Conservation (phyloP, 2,113 vertebrate genomes). For the Rana temporaria region DNA sequence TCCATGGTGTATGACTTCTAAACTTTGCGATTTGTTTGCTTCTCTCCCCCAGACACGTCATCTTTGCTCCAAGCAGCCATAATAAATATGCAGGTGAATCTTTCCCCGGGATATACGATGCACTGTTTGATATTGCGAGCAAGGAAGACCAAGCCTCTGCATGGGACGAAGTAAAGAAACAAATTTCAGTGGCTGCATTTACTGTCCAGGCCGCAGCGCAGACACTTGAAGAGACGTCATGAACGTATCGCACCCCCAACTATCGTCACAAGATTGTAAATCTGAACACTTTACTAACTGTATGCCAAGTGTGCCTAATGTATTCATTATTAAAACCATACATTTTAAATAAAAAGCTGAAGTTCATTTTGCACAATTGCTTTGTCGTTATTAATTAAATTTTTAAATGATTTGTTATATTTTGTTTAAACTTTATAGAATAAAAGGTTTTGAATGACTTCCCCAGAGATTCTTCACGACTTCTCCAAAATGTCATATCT, state of each 20-base stretch:
- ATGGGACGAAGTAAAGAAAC: constrained; percentile 87
- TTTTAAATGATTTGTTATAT: too few relatives aligned
- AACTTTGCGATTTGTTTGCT: background rate
- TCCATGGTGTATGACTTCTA: too few relatives aligned
- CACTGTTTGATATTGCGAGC: constrained; percentile 85
- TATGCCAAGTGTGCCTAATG: background rate
- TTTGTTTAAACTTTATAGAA: too few relatives aligned
- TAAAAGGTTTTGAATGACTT: too few relatives aligned
- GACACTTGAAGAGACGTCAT: constrained; percentile 76
- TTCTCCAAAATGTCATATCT: too few relatives aligned
- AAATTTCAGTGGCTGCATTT: constrained; percentile 89
- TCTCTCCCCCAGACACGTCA: constrained; percentile 79
- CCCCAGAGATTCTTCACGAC: too few relatives aligned
- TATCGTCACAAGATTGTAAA: background rate
- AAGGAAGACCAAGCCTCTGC: constrained; percentile 70
- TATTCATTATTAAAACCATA: background rate
- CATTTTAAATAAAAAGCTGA: background rate
- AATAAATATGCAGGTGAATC: constrained; percentile 95
- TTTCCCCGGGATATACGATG: constrained; percentile 92
- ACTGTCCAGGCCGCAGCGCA: constrained; percentile 85
- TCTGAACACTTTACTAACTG: background rate
- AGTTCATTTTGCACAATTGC: too few relatives aligned
- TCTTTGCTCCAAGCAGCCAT: constrained; percentile 94
- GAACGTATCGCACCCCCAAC: constrained; percentile 14
- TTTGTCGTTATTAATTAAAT: too few relatives aligned